phyloP scores from a whole-genome alignment of 92 coral and sea anemone genomes.

The Muricea muricata region DNA sequence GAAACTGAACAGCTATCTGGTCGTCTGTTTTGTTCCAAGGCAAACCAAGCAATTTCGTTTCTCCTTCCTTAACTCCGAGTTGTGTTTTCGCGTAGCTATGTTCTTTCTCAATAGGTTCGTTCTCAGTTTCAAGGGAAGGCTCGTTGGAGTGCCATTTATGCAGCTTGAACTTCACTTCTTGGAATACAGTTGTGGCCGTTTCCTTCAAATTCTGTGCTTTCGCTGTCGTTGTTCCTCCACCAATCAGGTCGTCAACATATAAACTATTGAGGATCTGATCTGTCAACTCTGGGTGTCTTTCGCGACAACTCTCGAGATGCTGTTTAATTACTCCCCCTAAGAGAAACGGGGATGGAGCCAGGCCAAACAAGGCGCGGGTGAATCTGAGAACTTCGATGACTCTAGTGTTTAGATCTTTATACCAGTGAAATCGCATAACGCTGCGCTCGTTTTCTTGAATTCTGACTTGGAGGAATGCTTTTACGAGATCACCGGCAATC shows the following conservation, averaged over 20 bases:
- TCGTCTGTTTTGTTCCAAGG: neutral
- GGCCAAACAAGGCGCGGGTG: neutral
- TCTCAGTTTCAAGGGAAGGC: neutral
- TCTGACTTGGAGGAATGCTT: conserved; percentile 12
- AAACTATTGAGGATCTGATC: neutral
- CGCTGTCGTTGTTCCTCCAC: neutral
- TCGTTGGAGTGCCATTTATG: neutral
- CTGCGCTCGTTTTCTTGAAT: neutral
- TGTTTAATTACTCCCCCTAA: neutral
- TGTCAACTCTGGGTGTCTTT: neutral
- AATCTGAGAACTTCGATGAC: neutral
- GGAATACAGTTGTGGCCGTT: neutral
- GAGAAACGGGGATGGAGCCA: neutral
- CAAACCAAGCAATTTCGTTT: neutral
- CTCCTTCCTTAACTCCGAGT: neutral
- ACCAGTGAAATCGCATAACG: conserved; percentile 13
- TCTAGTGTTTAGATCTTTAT: neutral
- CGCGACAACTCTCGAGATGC: neutral
- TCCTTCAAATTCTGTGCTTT: neutral
- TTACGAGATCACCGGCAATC: neutral
- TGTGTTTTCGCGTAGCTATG: neutral
- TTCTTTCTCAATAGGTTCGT: neutral
- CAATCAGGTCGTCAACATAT: neutral
- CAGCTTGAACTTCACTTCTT: neutral
- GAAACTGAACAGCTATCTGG: neutral